These are phyloP conservation scores for Dendropsophus ebraccatus DNA, from an alignment of 2,113 vertebrate genomes.

Conservation along the genomic window DNA sequence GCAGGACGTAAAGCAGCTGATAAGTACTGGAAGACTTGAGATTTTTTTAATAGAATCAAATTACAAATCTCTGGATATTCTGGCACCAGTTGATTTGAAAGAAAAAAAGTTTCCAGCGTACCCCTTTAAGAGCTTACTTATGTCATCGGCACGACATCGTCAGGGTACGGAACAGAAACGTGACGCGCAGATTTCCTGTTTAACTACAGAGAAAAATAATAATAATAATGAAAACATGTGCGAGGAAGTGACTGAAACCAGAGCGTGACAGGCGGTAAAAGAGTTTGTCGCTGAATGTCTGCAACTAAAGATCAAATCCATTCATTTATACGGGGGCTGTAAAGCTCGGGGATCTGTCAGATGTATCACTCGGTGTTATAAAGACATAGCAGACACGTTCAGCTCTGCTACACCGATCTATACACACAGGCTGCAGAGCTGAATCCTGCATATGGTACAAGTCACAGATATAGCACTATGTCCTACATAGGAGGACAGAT, in stretches of 20 bases:
- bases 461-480: background rate
- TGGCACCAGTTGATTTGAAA: too few relatives aligned
- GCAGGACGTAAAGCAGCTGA: too few relatives aligned
- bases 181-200: slow-evolving; percentile 14
- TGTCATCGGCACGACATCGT: background rate
- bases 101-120: too few relatives aligned
- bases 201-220: background rate
- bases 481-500: background rate
- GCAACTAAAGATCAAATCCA: too few relatives aligned
- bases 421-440: background rate
- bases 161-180: background rate
- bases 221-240: background rate
- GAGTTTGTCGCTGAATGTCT: too few relatives aligned
- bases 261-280: too few relatives aligned
- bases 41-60: too few relatives aligned
- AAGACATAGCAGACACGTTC: background rate
- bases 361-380: too few relatives aligned
- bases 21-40: too few relatives aligned
- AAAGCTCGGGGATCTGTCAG: too few relatives aligned
- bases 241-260: background rate
- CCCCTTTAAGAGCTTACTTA: background rate
- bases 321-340: too few relatives aligned
- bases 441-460: background rate
- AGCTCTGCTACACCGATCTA: background rate
- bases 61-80: too few relatives aligned